Evolutionary conservation across 2,113 vertebrate genomes (phyloP), one percentile per base, ranked within the genome.

Genomic region (Falco punctatus): DNA sequence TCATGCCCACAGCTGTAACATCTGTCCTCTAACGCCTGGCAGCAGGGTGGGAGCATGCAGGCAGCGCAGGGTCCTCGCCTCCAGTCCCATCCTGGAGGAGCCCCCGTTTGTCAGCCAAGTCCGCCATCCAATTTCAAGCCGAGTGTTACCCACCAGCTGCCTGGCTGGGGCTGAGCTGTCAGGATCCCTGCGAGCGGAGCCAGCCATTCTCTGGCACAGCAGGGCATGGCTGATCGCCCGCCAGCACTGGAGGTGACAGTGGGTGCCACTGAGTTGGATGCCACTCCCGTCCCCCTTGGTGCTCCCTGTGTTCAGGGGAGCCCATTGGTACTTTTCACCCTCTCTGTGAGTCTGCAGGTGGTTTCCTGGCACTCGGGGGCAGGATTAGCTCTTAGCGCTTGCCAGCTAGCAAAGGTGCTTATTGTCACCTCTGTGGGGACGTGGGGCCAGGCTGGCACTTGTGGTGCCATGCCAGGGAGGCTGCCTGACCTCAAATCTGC

Each of bases 371-470:
- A 44, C 64, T 88, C 6, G 0, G 79, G 62, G 71, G 18, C 81
- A 69, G 59, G 54, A 85, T 71, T 71, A 89, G 51, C 46, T 55
- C 52, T 57, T 44, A 48, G 82, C 32, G 59, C 55, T 79, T 96
- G 66, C 66, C 79, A 96, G 40, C 10, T 44, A 46, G n/a, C 83
- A 88, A 75, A 84, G 40, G 88, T 62, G 81, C 72, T 95, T 88
- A 67, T 95, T 92, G 94, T 86, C 96, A 95, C 95, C 88, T 92
- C 32, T 1, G 44, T 78, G 88, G 49, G 49, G 73, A 90, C 5
- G 1, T 21, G 20, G 58, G 51, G 54, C 55, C 57, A 70, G 55
- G 38, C 91, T 62, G 71, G 48, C 78, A 30, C 87, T 79, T 55
- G 21, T 52, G 82, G 55, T 52, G 80, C 0, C 2, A 52, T 78